Evolutionary conservation across 2,113 vertebrate genomes (phyloP), one percentile per base, ranked within the genome.

Genomic region (Phycodurus eques): DNA sequence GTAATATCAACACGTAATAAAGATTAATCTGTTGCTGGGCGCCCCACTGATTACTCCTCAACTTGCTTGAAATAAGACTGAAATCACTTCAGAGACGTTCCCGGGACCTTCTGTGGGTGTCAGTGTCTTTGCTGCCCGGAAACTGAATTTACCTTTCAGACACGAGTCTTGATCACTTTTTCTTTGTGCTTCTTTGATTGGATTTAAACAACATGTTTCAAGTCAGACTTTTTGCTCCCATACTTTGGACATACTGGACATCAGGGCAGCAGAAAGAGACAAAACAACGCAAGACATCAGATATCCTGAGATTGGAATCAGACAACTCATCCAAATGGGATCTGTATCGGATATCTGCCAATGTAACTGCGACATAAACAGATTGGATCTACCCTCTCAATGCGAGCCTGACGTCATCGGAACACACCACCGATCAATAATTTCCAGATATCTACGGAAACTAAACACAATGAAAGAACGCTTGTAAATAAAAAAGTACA

Each of bases 1-100:
- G 90, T 92, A 92, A 93, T 93, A 93, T 92, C 91, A 93, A 93
- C 87, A 88, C 85, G 89, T 93, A 92, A 94, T 93, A 93, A 93
- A 93, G 92, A 94, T 94, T 92, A 93, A 94, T 94, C 91, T 93
- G 88, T 92, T 92, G 91, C 92, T 91, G 82, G 88, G 91, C 86
- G 88, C 88, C 86, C 71, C 87, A 83, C 79, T 89, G 88, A 92
- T 92, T 88, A 91, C 90, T 92, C 92, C 91, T 86, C 92, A 93
- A 93, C 90, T 91, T 92, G 92, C 90, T 88, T 88, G 88, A 91
- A 93, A 93, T 93, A 89, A 93, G 92, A 87, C 85, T 92, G 84
- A 90, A 92, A 93, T 93, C 89, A 91, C 92, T 93, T 91, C 91
- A 92, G 90, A 90, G 90, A 86, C 88, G 89, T 90, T 92, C 84